Percentiles rank a stretch among this genome's conserved stretches.
Evolutionary conservation across 2,888 invertebrate species (phyloP).

Genomic region (Lepidocyrtinus sp.): DNA sequence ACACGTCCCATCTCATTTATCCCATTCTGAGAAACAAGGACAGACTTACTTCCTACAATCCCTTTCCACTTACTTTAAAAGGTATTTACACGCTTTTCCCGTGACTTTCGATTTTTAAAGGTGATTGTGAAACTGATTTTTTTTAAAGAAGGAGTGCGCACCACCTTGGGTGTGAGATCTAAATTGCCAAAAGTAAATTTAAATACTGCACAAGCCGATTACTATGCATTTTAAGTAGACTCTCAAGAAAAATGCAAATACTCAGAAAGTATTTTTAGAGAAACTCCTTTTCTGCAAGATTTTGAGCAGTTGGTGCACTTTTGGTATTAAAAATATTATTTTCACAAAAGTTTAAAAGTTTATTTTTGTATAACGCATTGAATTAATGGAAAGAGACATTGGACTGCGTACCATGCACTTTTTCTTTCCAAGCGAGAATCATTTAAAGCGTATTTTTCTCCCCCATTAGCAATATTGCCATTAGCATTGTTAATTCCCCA

Average conservation of each 20-base stretch:
- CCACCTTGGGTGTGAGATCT: no score
- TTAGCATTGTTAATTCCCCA: constrained; percentile 41
- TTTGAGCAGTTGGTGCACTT: neutral
- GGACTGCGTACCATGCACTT: neutral
- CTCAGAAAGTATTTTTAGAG: neutral
- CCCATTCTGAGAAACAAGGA: neutral
- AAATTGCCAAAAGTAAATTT: no score
- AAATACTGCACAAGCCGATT: no score
- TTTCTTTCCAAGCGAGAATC: neutral
- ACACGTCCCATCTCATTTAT: constrained; percentile 24
- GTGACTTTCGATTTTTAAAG: neutral
- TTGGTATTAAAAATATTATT: neutral
- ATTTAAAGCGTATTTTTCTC: constrained; percentile 8
- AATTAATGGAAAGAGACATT: neutral
- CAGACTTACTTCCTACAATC: neutral
- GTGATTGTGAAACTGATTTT: neutral
- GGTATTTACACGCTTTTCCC: neutral
- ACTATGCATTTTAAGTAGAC: neutral
- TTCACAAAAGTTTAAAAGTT: neutral
- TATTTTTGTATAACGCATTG: neutral
- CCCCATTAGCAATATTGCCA: constrained; percentile 40
- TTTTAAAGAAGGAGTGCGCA: no score
- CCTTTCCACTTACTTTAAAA: no score
- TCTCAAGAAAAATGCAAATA: neutral
- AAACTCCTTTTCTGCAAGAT: neutral